These are phyloP conservation scores for Recurvirostra avosetta DNA, from an alignment of 2,113 vertebrate species.

Conservation along the genomic window DNA sequence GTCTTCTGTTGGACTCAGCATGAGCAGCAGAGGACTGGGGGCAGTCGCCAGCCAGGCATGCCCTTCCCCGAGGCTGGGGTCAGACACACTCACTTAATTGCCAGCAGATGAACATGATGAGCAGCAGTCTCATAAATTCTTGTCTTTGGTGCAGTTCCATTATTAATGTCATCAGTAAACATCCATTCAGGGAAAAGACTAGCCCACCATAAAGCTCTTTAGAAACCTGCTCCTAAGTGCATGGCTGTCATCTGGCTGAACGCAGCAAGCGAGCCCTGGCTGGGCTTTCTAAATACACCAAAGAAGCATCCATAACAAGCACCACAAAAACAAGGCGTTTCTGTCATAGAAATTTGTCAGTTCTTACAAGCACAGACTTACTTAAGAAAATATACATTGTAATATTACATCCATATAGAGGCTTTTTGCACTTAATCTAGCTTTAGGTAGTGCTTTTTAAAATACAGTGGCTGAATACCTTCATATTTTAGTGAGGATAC, in stretches of 20 bases:
- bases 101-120: not conserved
- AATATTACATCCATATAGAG: not conserved
- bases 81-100: not conserved
- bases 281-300: not conserved
- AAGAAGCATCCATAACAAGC: not conserved
- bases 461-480: not conserved
- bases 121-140: not conserved
- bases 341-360: not conserved
- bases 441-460: not conserved
- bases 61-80: not conserved
- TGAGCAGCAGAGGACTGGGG: not conserved
- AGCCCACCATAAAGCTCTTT: not conserved
- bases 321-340: not conserved
- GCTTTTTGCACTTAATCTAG: not conserved
- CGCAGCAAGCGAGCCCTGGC: rapidly evolving
- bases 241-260: not conserved
- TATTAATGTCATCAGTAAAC: not conserved
- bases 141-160: not conserved
- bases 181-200: not conserved
- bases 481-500: not conserved
- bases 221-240: not conserved
- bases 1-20: not conserved
- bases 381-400: not conserved
- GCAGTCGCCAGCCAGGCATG: not conserved
- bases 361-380: not conserved